phyloP scores from a whole-genome alignment of 2,797 vertebrate species.

The Amblyopsis hoosieri region DNA sequence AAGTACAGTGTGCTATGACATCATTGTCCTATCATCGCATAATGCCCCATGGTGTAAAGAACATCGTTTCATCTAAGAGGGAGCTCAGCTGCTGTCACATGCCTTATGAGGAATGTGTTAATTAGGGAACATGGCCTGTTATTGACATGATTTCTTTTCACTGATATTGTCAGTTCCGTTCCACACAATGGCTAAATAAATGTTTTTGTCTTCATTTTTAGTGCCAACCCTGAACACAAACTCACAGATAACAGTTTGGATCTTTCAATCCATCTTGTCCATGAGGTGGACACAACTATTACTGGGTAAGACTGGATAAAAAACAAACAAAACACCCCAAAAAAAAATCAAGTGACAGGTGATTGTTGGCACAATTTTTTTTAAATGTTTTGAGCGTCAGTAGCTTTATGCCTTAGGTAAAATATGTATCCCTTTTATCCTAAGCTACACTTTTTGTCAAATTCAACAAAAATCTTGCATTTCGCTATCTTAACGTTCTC shows the following conservation, averaged over 20 bases:
- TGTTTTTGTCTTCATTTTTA: constrained; percentile 46
- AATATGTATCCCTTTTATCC: too few relatives aligned
- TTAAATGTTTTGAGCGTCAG: too few relatives aligned
- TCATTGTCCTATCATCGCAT: constrained; percentile 3
- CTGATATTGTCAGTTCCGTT: constrained; percentile 4
- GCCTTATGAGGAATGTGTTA: constrained; percentile 1
- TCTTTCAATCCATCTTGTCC: constrained; percentile 86
- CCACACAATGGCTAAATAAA: neutral
- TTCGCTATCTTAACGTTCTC: too few relatives aligned
- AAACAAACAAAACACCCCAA: neutral
- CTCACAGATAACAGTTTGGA: constrained; percentile 88
- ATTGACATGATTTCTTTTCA: constrained; percentile 5
- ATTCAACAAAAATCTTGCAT: too few relatives aligned
- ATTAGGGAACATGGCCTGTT: neutral
- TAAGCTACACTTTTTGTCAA: too few relatives aligned
- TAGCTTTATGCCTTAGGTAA: too few relatives aligned
- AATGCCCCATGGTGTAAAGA: neutral
- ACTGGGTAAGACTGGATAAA: constrained; percentile 82
- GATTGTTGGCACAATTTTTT: too few relatives aligned
- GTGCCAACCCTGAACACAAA: constrained; percentile 90
- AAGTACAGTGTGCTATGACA: neutral
- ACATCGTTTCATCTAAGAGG: neutral
- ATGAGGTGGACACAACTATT: constrained; percentile 93
- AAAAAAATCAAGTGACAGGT: neutral
- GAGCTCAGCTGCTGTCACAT: constrained; percentile 3